A percentile compares a stretch with the other conserved stretches of the same genome.
Conservation (phyloP, 2,888 invertebrate genomes). For the Temnothorax ravouxi region DNA sequence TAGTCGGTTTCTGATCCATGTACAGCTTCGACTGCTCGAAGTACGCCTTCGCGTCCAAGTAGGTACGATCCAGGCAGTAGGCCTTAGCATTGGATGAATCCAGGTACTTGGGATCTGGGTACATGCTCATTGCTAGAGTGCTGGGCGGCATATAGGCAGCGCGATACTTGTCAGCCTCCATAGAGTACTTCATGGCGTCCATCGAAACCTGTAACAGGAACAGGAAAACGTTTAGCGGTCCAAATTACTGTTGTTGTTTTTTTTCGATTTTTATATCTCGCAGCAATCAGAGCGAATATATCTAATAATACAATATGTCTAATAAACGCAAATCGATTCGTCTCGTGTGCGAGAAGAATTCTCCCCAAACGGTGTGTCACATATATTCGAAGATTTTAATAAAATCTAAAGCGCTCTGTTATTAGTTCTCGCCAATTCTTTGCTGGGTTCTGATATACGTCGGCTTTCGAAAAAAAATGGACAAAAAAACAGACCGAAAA, state of each 20-base stretch:
- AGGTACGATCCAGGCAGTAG: conserved; percentile 89
- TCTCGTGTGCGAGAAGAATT: not conserved
- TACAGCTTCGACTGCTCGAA: conserved; percentile 91
- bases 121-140: conserved; percentile 90
- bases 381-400: not conserved
- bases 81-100: conserved; percentile 87
- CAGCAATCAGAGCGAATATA: not conserved
- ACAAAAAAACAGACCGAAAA: not conserved
- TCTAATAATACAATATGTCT: not conserved
- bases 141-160: conserved; percentile 90
- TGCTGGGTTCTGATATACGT: not conserved
- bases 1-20: conserved; percentile 89
- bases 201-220: conserved; percentile 90
- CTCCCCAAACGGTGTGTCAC: no score
- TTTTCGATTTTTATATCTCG: conserved; percentile 3
- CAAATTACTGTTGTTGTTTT: not conserved
- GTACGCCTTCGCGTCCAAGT: conserved; percentile 92
- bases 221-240: conserved; percentile 32
- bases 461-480: not conserved
- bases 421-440: not conserved
- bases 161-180: conserved; percentile 92
- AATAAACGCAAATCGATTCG: not conserved
- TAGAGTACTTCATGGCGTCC: conserved; percentile 93
- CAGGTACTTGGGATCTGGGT: conserved; percentile 90
- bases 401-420: not conserved